Base-by-base conservation (phyloP, 2,113 vertebrate genomes). In the Tretioscincus oriximinensis region DNA sequence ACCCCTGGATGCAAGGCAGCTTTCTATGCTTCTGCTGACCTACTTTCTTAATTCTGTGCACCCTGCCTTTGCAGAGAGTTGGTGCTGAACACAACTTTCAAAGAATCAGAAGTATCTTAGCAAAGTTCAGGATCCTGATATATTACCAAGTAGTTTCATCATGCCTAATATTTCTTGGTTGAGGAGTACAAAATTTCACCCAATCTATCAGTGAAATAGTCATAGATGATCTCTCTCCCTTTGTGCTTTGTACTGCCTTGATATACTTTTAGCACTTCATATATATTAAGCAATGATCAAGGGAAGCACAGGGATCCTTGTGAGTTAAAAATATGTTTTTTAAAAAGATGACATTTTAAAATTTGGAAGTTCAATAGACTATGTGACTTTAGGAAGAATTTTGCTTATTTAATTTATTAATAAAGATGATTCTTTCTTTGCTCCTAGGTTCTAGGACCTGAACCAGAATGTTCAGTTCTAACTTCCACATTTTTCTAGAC, bases 61-160 rank as follows among this genome's bases (percentile, higher is more conserved):
- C 24, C 9, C 11, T 71, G 22, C 11, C 73, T 41, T 2, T n/a
- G 45, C 4, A 16, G 14, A 20, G 0, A 0, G 61, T 9, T 71
- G 77, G n/a, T 70, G 10, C 76, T 22, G 26, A 63, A 82, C 31
- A 65, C 29, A 67, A 85, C 58, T 12, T 47, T 28, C 77, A 76
- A 85, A 41, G 29, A 9, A 24, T 88, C 69, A 58, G 63, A 82
- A 80, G 58, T 9, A 6, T 54, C 18, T 18, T 84, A 60, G 64
- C 75, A 79, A 16, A 41, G 26, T 41, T 45, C 31, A 79, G 22
- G 21, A 41, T 64, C n/a, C 10, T 28, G 58, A 61, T 72, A 49
- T 11, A 82, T 12, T 69, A 69, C 35, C 63, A 87, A 47, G 31
- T 2, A 54, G 7, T 6, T 7, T 61, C 26, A 18, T 67, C 45